Base-by-base conservation (phyloP, 2,888 invertebrate species). In the Drosophila conformis region DNA sequence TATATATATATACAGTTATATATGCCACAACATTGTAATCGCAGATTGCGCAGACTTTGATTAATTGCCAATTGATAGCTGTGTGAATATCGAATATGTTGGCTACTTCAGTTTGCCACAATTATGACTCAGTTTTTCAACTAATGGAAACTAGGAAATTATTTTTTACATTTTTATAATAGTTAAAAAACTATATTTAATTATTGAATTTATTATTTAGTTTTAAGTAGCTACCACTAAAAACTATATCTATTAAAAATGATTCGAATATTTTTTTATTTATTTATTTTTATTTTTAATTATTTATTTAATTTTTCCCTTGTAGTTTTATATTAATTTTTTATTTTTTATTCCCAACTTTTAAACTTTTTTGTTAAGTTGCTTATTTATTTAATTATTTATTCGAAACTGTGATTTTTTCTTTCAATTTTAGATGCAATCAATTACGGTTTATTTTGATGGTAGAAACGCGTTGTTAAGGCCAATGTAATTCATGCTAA, bases 51-150 rank as follows among this genome's bases (percentile, higher is more conserved):
- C 18, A 6, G 18, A 8, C 11, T 25, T 42, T 42, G 31, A 52
- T 52, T 42, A 31, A 53, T 53, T 35, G 18, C 13, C 21, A 59
- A 63, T 48, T 61, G n/a, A 25, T 54, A 40, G 57, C 21, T 21
- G 10, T 29, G 46, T 15, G 46, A 25, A 46, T 51, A 13, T 27
- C 51, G 21, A 1, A 42, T 31, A 21, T 21, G 10, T 29, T 21
- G 13, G 18, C 29, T 2, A 4, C 25, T 15, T 29, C 49, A 49
- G 21, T 21, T 60, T 51, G 15, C 21, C 25, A 21, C 13, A 46
- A 25, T 15, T 25, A 1, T 25, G 8, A 46, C 4, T 8, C 8
- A 46, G 2, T 46, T 46, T 4, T 2, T 4, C 33, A 36, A 15
- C 15, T 7, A 36, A 7, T 7, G 7, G 3, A 18, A 15, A 25